Base-by-base conservation (phyloP, 2,113 vertebrate genomes). In the Candoia aspera region DNA sequence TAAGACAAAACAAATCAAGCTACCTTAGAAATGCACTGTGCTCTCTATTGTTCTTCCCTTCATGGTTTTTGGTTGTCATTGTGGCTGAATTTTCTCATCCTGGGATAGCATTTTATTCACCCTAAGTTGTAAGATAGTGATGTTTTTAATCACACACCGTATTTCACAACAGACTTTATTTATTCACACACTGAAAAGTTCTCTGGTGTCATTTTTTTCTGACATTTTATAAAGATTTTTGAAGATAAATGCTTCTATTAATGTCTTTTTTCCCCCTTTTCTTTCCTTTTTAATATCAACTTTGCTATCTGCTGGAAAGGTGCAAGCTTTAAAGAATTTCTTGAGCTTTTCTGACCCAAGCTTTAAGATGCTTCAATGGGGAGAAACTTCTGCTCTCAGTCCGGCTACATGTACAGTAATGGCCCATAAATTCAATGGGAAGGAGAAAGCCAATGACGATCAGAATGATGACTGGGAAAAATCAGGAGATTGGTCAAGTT, bases 131-230 rank as follows among this genome's bases (percentile, higher is more conserved):
- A 26, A 95, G 93, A 84, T 95, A 90, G 94, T 97, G 95, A 96
- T 94, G 95, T 96, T 96, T 96, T 59, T 88, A 59, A 79, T 58
- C 49, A 55, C n/a, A 58, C 95, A 92, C 87, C 95, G 59, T 93
- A 95, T 93, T 97, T 97, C 95, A 95, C 93, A 92, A 24, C n/a
- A 12, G 21, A 33, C 42, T 88, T 92, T 96, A 96, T 96, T 97
- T 97, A 96, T 97, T 96, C 95, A 92, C 29, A 64, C 92, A 42
- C 91, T 94, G 93, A 21, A 84, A 0, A 0, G 83, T 88, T 94
- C 93, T 96, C 95, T 49, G 95, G 55, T 93, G 84, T 60, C 91
- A 88, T 42, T 94, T 91, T 96, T 42, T 42, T 86, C 93, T 0
- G 55, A 91, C 0, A 87, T 92, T 93, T 95, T 94, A 92, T 93